Percentiles rank a stretch among this genome's conserved stretches.
These are phyloP conservation scores for Trogon melanurus DNA, from an alignment of 2,113 vertebrate species.

Conservation along the genomic window DNA sequence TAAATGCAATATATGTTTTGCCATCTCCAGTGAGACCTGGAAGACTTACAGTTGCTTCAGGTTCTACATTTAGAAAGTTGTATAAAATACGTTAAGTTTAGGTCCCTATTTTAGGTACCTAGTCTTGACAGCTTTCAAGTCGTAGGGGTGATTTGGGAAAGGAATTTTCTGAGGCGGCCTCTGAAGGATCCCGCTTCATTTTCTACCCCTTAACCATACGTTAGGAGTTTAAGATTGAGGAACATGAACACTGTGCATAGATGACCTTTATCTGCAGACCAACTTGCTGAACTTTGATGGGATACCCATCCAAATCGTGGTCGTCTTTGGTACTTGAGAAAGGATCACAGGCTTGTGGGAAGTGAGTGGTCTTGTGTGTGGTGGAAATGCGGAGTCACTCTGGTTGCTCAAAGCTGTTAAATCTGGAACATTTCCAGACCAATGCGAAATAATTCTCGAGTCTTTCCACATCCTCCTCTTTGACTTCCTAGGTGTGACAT, in stretches of 20 bases:
- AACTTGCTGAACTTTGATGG: not conserved
- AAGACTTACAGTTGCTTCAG: not conserved
- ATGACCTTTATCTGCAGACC: not conserved
- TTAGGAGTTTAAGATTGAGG: not conserved
- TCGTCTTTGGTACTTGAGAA: not conserved
- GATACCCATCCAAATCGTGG: not conserved
- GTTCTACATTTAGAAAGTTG: not conserved
- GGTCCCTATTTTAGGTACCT: not conserved
- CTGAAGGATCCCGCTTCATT: not conserved
- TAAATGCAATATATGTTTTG: not conserved
- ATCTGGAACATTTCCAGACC: not conserved
- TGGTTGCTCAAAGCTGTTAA: not conserved
- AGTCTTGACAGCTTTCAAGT: not conserved
- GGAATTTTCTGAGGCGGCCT: not conserved
- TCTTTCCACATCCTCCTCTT: not conserved
- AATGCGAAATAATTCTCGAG: not conserved
- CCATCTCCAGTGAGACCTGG: not conserved
- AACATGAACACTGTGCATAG: fast-evolving
- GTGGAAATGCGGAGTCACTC: not conserved
- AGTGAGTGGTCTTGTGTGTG: not conserved
- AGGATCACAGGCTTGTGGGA: not conserved
- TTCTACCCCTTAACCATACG: not conserved
- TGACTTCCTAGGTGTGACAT: not conserved
- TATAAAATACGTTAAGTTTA: not conserved
- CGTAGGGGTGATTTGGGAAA: not conserved